Percentiles rank a stretch among this genome's conserved stretches.
Conservation (phyloP, 2,113 vertebrate species). For the Rattus norvegicus region DNA sequence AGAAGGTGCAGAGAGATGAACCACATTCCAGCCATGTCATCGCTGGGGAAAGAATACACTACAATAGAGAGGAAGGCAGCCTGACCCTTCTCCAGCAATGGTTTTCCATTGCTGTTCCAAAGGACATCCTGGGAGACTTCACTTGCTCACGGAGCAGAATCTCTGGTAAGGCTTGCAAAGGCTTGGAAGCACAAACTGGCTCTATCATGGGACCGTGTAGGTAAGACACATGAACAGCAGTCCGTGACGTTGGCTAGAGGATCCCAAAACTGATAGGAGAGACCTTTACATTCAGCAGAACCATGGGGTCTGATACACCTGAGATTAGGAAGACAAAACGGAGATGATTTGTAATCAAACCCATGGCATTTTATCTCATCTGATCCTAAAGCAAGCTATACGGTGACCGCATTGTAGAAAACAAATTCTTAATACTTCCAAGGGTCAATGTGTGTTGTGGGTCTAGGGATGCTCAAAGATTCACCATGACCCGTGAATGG, state of each 20-base stretch:
- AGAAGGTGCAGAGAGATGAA: not conserved
- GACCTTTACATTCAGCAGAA: not conserved
- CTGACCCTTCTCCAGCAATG: not conserved
- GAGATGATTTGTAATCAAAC: not conserved
- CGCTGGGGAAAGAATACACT: constrained; percentile 36
- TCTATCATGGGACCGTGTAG: not conserved
- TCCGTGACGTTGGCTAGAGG: not conserved
- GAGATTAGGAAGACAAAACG: not conserved
- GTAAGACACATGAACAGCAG: not conserved
- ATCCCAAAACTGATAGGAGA: not conserved
- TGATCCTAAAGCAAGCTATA: not conserved
- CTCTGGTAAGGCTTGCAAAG: not conserved
- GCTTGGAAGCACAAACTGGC: not conserved
- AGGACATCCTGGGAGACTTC: not conserved
- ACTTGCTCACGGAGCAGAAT: not conserved
- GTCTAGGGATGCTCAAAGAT: not conserved
- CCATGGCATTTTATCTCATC: not conserved
- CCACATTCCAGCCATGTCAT: constrained; percentile 48
- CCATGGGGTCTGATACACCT: not conserved
- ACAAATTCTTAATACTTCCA: not conserved
- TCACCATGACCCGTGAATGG: not conserved
- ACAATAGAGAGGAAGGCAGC: not conserved
- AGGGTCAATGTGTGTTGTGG: not conserved
- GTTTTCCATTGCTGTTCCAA: not conserved
- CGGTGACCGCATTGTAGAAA: not conserved